Evolutionary conservation across 2,888 invertebrate species (phyloP), one percentile per base, ranked within the genome.

Genomic region (Parascotia fuliginaria): DNA sequence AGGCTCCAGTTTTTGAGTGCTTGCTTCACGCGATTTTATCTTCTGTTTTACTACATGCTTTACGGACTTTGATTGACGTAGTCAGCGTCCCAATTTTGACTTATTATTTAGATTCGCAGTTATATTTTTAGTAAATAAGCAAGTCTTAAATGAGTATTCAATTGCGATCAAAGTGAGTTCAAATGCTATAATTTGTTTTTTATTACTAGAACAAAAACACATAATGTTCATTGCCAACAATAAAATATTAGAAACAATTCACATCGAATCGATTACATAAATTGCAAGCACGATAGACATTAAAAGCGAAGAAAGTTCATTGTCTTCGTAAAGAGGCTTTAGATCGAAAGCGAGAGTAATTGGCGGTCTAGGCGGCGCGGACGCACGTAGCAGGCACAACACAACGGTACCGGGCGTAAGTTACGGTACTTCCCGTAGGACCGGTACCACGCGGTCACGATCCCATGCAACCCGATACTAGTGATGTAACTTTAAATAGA

Each of bases 341-440:
- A 57, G 73, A 79, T 82, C 70, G 89, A 91, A 89, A 91, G 87
- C 80, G 86, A 89, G 85, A 89, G 89, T 86, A 80, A 81, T 81
- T 70, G 75, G 42, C 53, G 53, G 61, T 63, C 67, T 71, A 70
- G 68, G 77, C 66, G 58, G 70, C 70, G 68, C 65, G 45, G 42
- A 68, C 70, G 74, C 74, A 71, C 65, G 71, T 53, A 55, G 63
- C 57, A 45, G 55, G 54, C 61, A 46, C 59, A 54, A 63, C 59
- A 56, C 75, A 85, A 86, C 87, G 87, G 89, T 83, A 88, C 72
- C 77, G 63, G 75, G 78, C 74, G 86, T 87, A 79, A 66, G 64
- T 69, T 75, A 79, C 85, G 83, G 82, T 81, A 81, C 66, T 79
- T 84, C 84, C 82, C 85, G 83, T 82, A 78, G 83, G 82, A 77